Conservation (phyloP, 1,140 invertebrate genomes). For the Hypsibius dujardini region DNA sequence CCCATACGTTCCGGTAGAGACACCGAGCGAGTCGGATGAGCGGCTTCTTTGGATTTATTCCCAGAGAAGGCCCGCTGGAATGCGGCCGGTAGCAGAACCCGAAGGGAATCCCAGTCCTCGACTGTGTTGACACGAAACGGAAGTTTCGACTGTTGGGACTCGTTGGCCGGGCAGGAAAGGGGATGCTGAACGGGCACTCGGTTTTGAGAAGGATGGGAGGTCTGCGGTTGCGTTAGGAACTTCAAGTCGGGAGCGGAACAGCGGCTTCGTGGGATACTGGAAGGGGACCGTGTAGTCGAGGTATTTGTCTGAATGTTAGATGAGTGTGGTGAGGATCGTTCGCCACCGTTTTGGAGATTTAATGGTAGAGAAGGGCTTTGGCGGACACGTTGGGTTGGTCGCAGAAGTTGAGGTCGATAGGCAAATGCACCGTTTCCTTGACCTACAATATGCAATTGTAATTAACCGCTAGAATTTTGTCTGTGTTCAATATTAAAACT, state of each 20-base stretch:
- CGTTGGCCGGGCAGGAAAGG: background rate
- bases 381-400: background rate
- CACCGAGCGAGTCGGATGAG: too few relatives aligned
- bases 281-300: background rate
- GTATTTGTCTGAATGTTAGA: background rate
- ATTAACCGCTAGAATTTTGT: too few relatives aligned
- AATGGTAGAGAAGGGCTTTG: constrained; percentile 1
- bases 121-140: background rate
- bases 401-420: background rate
- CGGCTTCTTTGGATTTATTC: background rate
- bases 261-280: background rate
- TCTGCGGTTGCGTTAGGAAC: background rate
- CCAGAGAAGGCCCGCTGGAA: background rate
- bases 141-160: background rate
- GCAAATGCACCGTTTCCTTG: background rate
- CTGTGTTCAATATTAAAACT: too few relatives aligned
- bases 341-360: background rate
- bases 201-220: background rate
- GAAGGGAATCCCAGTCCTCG: background rate
- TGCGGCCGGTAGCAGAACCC: background rate
- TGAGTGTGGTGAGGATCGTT: background rate
- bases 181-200: background rate
- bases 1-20: too few relatives aligned
- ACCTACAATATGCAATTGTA: too few relatives aligned
- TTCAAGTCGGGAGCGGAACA: constrained; percentile 5